Percentiles rank a stretch among this genome's conserved stretches.
phyloP scores from a whole-genome alignment of 2,888 invertebrate genomes.

The Lithophane socia region DNA sequence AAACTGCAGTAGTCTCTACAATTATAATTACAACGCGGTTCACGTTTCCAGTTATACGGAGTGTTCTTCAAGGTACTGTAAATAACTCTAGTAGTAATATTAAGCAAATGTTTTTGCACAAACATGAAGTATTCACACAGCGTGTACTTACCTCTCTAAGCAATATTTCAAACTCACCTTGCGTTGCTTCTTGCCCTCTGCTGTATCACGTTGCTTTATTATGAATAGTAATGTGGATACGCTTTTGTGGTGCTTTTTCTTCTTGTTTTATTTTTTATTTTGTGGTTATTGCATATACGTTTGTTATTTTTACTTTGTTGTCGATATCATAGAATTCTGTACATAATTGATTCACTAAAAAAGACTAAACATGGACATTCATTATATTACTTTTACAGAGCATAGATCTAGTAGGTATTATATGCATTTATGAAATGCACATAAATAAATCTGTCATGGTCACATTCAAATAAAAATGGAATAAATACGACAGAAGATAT shows the following conservation, averaged over 20 bases:
- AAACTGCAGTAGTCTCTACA: slow-evolving; percentile 47
- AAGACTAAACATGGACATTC: no score
- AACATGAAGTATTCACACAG: slow-evolving; percentile 70
- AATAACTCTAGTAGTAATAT: slow-evolving; percentile 52
- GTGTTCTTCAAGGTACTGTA: slow-evolving; percentile 36
- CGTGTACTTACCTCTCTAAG: slow-evolving; percentile 66
- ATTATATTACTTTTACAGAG: neutral
- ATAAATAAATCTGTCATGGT: no score
- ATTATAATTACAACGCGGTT: slow-evolving; percentile 49
- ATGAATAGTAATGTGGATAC: slow-evolving; percentile 70
- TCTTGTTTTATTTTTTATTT: neutral
- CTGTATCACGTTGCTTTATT: slow-evolving; percentile 77
- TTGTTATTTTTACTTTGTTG: neutral
- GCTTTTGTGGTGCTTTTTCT: slow-evolving; percentile 45
- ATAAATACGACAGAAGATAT: neutral
- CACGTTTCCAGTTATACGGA: slow-evolving; percentile 37
- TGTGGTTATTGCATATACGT: neutral
- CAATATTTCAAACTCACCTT: slow-evolving; percentile 81
- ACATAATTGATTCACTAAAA: neutral
- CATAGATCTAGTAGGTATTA: neutral
- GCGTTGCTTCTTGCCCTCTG: slow-evolving; percentile 76
- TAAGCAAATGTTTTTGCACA: slow-evolving; percentile 59
- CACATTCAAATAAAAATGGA: neutral
- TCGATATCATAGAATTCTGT: neutral
- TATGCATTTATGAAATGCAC: neutral